These are phyloP conservation scores for Asobara japonica DNA, from an alignment of 1,140 invertebrate species.

Conservation along the genomic window DNA sequence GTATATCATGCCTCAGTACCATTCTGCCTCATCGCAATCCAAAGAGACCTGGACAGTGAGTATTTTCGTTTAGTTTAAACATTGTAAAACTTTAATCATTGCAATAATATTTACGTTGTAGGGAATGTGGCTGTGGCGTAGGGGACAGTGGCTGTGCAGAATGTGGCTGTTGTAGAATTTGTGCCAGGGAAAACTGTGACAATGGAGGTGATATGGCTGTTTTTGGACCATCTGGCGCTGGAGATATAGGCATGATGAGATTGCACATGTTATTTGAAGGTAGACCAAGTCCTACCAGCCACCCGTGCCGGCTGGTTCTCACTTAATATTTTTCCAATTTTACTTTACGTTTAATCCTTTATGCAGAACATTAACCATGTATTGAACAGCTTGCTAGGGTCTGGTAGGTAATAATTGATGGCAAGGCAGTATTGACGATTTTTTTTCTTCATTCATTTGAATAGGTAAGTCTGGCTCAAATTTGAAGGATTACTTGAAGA, in stretches of 20 bases:
- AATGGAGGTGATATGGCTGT: constrained; percentile 62
- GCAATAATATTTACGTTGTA: constrained; percentile 51
- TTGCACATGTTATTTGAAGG: constrained; percentile 68
- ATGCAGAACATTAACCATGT: not conserved
- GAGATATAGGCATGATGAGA: constrained; percentile 68
- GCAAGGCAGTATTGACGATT: not conserved
- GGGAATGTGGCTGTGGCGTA: constrained; percentile 94
- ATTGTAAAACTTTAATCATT: no score
- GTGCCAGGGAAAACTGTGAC: constrained; percentile 78
- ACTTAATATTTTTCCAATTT: constrained; percentile 22
- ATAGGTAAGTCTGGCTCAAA: constrained; percentile 66
- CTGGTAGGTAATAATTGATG: constrained; percentile 36
- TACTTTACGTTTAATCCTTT: constrained; percentile 5
- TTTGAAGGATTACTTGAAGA: constrained; percentile 70
- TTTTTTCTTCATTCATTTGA: constrained; percentile 21
- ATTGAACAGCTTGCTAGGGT: constrained; percentile 45
- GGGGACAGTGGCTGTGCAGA: constrained; percentile 93
- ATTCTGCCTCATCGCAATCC: constrained; percentile 78
- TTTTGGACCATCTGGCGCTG: constrained; percentile 64
- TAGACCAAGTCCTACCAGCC: constrained; percentile 38
- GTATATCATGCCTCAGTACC: constrained; percentile 83
- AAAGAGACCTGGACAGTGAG: constrained; percentile 81
- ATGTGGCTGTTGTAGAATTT: constrained; percentile 91
- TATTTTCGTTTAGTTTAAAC: constrained; percentile 54
- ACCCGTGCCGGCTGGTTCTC: constrained; percentile 36